phyloP scores from a whole-genome alignment of 2,113 vertebrate genomes.

The Hippopotamus amphibius region DNA sequence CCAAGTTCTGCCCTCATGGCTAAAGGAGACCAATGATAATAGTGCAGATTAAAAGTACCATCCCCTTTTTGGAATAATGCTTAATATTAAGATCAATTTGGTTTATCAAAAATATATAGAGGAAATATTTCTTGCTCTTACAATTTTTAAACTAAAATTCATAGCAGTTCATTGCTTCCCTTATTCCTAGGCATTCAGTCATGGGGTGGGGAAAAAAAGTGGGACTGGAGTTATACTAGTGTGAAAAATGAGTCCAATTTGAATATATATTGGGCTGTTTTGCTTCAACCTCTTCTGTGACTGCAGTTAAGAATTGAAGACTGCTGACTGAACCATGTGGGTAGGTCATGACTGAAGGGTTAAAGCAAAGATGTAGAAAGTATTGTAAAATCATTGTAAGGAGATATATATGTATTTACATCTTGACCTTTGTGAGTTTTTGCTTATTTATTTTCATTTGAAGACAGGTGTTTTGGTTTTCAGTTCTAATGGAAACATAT shows the following conservation, averaged over 20 bases:
- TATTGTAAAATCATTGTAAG: neutral
- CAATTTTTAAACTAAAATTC: slow-evolving; percentile 3
- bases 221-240: neutral
- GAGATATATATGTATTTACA: neutral
- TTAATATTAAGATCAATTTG: neutral
- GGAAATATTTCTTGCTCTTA: neutral
- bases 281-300: neutral
- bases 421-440: neutral
- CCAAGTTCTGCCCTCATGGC: neutral
- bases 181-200: neutral
- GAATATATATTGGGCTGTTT: too few relatives aligned
- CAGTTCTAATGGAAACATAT: neutral
- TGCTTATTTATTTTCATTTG: neutral
- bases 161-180: neutral
- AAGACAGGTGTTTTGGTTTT: neutral
- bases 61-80: neutral
- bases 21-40: neutral
- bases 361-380: neutral
- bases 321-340: neutral
- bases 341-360: neutral
- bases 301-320: neutral
- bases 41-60: neutral
- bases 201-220: neutral
- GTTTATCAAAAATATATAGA: neutral
- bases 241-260: neutral